phyloP scores from a whole-genome alignment of 2,888 invertebrate genomes.

The Digitonthophagus gazella region DNA sequence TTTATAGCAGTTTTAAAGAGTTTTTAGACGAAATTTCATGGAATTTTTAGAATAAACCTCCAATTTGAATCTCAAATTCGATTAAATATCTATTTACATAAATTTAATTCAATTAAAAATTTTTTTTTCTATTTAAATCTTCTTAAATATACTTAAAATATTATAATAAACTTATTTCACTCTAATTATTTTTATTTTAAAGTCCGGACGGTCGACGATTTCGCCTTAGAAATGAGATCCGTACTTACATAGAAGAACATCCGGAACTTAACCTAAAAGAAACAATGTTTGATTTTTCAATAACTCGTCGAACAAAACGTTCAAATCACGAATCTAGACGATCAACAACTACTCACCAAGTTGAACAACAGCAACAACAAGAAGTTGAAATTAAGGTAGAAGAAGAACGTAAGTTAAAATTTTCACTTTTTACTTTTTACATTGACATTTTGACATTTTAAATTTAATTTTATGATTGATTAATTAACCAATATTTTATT shows the following conservation, averaged over 20 bases:
- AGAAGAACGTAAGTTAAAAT: constrained; percentile 24
- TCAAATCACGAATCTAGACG: neutral
- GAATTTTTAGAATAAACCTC: too few relatives aligned
- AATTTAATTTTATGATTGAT: neutral
- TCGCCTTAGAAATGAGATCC: constrained; percentile 59
- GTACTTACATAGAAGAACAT: constrained; percentile 52
- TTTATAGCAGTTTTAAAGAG: too few relatives aligned
- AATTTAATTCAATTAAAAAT: too few relatives aligned
- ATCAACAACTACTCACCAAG: neutral
- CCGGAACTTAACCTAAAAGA: constrained; percentile 53
- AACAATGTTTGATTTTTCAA: constrained; percentile 59
- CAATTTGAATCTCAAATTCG: too few relatives aligned
- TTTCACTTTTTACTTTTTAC: neutral
- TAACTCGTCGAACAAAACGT: constrained; percentile 48
- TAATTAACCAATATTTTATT: neutral
- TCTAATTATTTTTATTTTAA: constrained; percentile 31
- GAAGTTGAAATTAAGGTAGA: neutral
- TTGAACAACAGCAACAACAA: neutral
- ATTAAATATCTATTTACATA: too few relatives aligned
- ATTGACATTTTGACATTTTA: neutral
- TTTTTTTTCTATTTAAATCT: too few relatives aligned
- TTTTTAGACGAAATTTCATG: too few relatives aligned
- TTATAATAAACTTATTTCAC: too few relatives aligned
- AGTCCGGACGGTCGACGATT: constrained; percentile 63
- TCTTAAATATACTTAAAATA: too few relatives aligned